These are phyloP conservation scores for Cantharis nigra DNA, from an alignment of 2,888 invertebrate genomes.

Conservation along the genomic window DNA sequence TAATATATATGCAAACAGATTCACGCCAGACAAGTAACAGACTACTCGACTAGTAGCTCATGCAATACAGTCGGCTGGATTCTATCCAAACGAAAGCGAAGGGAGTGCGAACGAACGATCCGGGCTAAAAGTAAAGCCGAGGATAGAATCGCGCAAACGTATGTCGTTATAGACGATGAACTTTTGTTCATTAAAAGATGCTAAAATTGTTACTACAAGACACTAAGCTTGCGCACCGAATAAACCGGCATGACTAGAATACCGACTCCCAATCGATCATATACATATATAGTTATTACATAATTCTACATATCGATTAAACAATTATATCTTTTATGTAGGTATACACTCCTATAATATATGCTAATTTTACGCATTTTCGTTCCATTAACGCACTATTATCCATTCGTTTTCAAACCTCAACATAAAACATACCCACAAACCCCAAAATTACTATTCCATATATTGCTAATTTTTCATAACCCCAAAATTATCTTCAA, in stretches of 20 bases:
- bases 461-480: background rate
- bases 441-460: background rate
- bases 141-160: slow-evolving; percentile 35
- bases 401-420: background rate
- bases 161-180: slow-evolving; percentile 39
- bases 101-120: slow-evolving; percentile 37
- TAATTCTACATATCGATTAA: slow-evolving; percentile 16
- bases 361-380: slow-evolving; percentile 9
- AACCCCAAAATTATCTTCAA: background rate
- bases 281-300: slow-evolving; percentile 24
- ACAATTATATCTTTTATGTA: background rate
- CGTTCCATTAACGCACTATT: background rate
- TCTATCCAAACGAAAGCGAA: slow-evolving; percentile 41
- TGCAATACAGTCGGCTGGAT: slow-evolving; percentile 34
- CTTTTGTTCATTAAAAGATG: slow-evolving; percentile 31
- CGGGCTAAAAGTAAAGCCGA: slow-evolving; percentile 39
- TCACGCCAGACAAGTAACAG: slow-evolving; percentile 26
- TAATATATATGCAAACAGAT: slow-evolving; percentile 19
- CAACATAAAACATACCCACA: background rate
- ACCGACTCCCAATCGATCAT: slow-evolving; percentile 32
- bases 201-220: slow-evolving; percentile 36
- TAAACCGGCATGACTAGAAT: slow-evolving; percentile 31
- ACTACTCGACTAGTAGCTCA: slow-evolving; percentile 30
- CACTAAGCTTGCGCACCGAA: slow-evolving; percentile 26
- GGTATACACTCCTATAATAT: background rate